A percentile compares a stretch with the other conserved stretches of the same genome.
phyloP scores from a whole-genome alignment of 2,888 invertebrate genomes.

The Acleris cristana region DNA sequence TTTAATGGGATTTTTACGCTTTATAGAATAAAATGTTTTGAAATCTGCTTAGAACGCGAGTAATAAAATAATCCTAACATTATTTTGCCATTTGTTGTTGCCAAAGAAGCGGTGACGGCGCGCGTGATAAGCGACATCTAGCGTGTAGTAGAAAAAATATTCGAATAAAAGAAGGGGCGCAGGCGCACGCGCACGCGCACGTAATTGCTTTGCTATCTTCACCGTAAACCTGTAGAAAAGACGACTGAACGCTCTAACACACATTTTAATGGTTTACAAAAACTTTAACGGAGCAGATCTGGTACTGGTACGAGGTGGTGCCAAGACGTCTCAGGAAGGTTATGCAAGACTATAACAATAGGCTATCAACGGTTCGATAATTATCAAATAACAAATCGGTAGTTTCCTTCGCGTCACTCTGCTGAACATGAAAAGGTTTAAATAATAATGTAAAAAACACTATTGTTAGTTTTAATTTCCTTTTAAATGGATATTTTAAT shows the following conservation, averaged over 20 bases:
- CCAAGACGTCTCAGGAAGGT: constrained; percentile 69
- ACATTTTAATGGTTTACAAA: constrained; percentile 42
- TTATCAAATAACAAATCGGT: constrained; percentile 67
- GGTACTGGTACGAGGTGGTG: constrained; percentile 56
- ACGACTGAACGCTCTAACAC: constrained; percentile 40
- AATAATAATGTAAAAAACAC: constrained; percentile 47
- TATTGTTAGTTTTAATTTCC: constrained; percentile 34
- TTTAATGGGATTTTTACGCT: constrained; percentile 83
- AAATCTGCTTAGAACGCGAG: constrained; percentile 74
- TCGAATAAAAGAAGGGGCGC: constrained; percentile 55
- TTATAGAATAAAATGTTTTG: constrained; percentile 81
- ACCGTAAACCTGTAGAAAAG: constrained; percentile 25
- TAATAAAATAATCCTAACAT: constrained; percentile 69
- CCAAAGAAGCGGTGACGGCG: constrained; percentile 46
- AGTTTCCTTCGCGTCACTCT: constrained; percentile 72
- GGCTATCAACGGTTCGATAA: constrained; percentile 69
- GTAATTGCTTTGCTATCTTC: constrained; percentile 48
- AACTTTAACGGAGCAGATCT: constrained; percentile 46
- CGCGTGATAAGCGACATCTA: constrained; percentile 62
- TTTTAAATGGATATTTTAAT: constrained; percentile 11
- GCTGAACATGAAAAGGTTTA: constrained; percentile 56
- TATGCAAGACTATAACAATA: constrained; percentile 65
- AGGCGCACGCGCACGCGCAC: constrained; percentile 76
- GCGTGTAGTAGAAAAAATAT: constrained; percentile 54
- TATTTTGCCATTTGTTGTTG: constrained; percentile 44